Base-by-base conservation (phyloP, 23 tunicate species). In the Ascidia mentula region DNA sequence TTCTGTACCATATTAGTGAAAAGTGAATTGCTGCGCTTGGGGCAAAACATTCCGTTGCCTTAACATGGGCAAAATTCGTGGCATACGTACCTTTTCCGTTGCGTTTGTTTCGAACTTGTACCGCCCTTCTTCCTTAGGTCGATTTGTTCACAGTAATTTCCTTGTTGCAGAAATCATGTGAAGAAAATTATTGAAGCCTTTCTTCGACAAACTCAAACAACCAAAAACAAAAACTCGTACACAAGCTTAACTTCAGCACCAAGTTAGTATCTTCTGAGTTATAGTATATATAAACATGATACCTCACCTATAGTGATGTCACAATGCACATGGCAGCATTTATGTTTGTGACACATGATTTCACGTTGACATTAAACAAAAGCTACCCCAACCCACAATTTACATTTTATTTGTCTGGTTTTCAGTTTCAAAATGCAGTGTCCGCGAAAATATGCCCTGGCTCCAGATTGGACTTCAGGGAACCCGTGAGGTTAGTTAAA, bases 391-490 rank as follows among this genome's bases (percentile, higher is more conserved):
- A n/a, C n/a, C n/a, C n/a, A n/a, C n/a, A n/a, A n/a, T n/a, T n/a
- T n/a, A n/a, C n/a, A n/a, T n/a, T n/a, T n/a, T n/a, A n/a, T n/a
- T n/a, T n/a, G n/a, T 74, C 7, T 74, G 37, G 37, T 31, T 36
- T 35, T 45, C 60, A 92, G 97, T 84, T 45, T 87, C 97, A 15
- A 92, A 92, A 69, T 84, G 92, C 82, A 92, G 97, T 79, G 97
- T 86, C 2, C 53, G 71, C n/a, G 97, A 92, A 79, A 65, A 90
- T 32, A 84, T 80, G 70, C 69, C 31, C 0, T 92, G 97, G 97
- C 59, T 92, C 3, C 97, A 92, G 75, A 76, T 92, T 71, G 79
- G 85, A 12, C 36, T 22, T 7, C 79, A 76, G 24, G 92, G 92
- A 75, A 92, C 92, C 40, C 82, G 83, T 74, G 97, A 92, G 89